phyloP scores from a whole-genome alignment of 2,888 invertebrate species.

The Drosophila anceps region DNA sequence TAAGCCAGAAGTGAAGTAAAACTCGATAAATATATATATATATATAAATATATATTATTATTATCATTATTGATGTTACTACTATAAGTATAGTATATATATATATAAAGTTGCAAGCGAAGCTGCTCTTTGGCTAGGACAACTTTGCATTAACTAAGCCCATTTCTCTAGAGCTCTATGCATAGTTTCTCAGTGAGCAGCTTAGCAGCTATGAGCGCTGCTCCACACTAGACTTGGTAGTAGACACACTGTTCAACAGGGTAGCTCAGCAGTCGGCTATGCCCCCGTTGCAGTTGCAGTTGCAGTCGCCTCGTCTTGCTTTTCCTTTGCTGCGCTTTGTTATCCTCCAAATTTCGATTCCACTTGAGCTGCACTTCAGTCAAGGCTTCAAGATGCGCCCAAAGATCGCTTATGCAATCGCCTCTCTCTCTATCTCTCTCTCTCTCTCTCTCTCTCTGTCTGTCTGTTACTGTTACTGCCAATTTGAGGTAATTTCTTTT shows the following conservation, averaged over 20 bases:
- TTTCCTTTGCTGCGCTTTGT: background rate
- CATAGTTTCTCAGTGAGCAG: too few species aligned
- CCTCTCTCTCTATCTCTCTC: background rate
- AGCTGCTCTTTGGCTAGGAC: too few species aligned
- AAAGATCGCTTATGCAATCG: slow-evolving; percentile 40
- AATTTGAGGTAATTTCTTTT: slow-evolving; percentile 55
- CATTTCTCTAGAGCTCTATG: too few species aligned
- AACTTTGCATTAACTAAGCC: too few species aligned
- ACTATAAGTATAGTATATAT: background rate
- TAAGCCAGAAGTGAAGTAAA: background rate
- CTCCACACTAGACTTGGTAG: too few species aligned
- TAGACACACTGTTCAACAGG: background rate
- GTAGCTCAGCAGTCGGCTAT: background rate
- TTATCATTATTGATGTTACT: background rate
- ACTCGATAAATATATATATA: background rate
- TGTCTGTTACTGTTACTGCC: slow-evolving; percentile 4
- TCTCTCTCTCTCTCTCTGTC: background rate
- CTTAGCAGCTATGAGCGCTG: too few species aligned
- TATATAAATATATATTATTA: background rate
- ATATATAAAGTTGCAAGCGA: too few species aligned
- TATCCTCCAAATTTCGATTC: background rate
- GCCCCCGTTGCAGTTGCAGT: background rate
- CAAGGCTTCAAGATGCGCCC: background rate
- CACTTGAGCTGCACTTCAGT: slow-evolving; percentile 1
- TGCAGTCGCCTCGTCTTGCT: background rate